A percentile compares a stretch with the other conserved stretches of the same genome.
These are phyloP conservation scores for Orius laevigatus DNA, from an alignment of 1,140 invertebrate genomes.

Conservation along the genomic window DNA sequence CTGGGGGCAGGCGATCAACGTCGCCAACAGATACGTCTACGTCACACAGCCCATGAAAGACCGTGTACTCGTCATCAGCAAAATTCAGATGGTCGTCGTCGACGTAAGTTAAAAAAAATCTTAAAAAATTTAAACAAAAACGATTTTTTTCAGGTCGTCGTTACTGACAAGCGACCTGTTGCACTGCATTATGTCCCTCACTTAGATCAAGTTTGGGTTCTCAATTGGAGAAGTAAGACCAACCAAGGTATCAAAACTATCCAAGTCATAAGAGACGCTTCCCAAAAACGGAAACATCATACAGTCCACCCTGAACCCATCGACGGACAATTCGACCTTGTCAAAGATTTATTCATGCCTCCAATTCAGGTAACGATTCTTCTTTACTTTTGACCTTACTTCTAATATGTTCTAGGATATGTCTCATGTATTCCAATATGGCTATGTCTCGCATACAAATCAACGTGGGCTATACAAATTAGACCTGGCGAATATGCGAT, in stretches of 20 bases:
- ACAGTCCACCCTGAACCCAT: slow-evolving; percentile 65
- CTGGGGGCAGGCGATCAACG: slow-evolving; percentile 60
- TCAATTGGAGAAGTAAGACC: slow-evolving; percentile 47
- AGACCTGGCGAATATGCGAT: slow-evolving; percentile 56
- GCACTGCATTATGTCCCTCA: slow-evolving; percentile 54
- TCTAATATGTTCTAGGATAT: slow-evolving; percentile 33
- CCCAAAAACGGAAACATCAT: slow-evolving; percentile 57
- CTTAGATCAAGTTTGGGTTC: slow-evolving; percentile 63
- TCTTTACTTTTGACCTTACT: slow-evolving; percentile 1
- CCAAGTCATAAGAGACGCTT: slow-evolving; percentile 57
- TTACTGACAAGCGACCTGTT: slow-evolving; percentile 58
- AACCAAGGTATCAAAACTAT: slow-evolving; percentile 52
- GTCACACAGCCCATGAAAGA: slow-evolving; percentile 55
- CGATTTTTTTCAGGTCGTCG: slow-evolving; percentile 38
- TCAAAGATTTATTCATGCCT: slow-evolving; percentile 53
- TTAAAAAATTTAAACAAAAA: not conserved
- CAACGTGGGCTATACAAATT: slow-evolving; percentile 60
- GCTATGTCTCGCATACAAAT: slow-evolving; percentile 59
- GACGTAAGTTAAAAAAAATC: slow-evolving; percentile 32
- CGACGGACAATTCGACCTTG: slow-evolving; percentile 62
- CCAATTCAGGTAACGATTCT: slow-evolving; percentile 30
- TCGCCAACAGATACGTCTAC: slow-evolving; percentile 56
- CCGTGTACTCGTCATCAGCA: slow-evolving; percentile 53
- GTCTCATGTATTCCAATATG: slow-evolving; percentile 49
- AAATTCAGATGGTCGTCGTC: slow-evolving; percentile 54